These are phyloP conservation scores for Ctenopoma multispine DNA, from an alignment of 2,797 vertebrate species.

Conservation along the genomic window DNA sequence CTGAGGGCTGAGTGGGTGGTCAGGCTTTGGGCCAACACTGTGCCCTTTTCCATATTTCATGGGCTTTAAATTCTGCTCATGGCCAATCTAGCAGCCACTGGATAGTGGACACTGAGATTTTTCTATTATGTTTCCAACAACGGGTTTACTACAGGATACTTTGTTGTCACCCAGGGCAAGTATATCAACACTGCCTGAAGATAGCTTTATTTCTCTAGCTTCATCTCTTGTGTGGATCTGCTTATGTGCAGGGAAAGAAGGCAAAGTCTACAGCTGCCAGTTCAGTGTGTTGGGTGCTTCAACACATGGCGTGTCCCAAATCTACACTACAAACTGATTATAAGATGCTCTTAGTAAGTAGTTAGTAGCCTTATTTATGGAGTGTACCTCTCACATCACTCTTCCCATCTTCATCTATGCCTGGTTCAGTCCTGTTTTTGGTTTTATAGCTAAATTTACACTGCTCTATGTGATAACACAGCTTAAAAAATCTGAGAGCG, in stretches of 20 bases:
- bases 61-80: slow-evolving; percentile 69
- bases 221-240: slow-evolving; percentile 13
- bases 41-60: slow-evolving; percentile 77
- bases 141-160: slow-evolving; percentile 35
- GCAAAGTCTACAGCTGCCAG: not conserved
- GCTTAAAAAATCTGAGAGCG: no score
- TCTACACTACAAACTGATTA: not conserved
- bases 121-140: slow-evolving; percentile 45
- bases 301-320: not conserved
- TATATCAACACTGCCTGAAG: not conserved
- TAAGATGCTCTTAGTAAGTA: no score
- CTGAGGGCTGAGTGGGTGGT: slow-evolving; percentile 65
- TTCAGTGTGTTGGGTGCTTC: not conserved
- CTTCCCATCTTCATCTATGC: not conserved
- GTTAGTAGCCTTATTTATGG: no score
- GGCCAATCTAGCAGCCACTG: slow-evolving; percentile 48
- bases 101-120: slow-evolving; percentile 29
- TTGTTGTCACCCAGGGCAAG: slow-evolving; percentile 22
- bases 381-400: no score
- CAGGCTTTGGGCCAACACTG: slow-evolving; percentile 68
- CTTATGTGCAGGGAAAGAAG: slow-evolving; percentile 1
- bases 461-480: no score
- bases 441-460: no score
- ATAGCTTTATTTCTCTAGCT: not conserved
- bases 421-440: not conserved